These are phyloP conservation scores for Drosophila incognita DNA, from an alignment of 2,888 invertebrate genomes.

Conservation along the genomic window DNA sequence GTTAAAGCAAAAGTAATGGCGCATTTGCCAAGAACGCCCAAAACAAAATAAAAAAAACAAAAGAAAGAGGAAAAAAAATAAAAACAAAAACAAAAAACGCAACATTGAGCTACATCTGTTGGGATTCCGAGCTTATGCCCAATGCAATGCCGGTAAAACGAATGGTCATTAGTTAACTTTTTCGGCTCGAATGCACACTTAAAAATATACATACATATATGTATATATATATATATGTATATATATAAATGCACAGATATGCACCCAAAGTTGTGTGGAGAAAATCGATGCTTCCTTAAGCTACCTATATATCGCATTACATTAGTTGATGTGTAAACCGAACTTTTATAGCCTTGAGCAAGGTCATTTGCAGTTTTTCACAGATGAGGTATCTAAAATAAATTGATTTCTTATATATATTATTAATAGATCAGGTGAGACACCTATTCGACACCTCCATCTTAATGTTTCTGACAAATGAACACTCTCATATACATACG, in stretches of 20 bases:
- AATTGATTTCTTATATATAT: neutral
- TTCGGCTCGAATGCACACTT: slow-evolving; percentile 14
- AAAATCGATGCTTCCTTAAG: neutral
- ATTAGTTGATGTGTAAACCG: neutral
- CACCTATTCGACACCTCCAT: neutral
- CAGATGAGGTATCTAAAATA: neutral
- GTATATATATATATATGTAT: neutral
- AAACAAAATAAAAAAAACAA: neutral
- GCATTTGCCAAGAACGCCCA: slow-evolving; percentile 33
- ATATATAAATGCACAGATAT: neutral
- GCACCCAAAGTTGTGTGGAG: neutral
- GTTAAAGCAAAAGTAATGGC: slow-evolving; percentile 74
- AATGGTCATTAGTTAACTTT: slow-evolving; percentile 57
- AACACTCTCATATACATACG: neutral
- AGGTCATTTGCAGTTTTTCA: neutral
- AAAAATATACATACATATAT: neutral
- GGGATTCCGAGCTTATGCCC: slow-evolving; percentile 21
- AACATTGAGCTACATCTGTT: slow-evolving; percentile 26
- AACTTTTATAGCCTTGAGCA: neutral
- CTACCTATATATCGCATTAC: neutral
- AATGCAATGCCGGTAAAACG: slow-evolving; percentile 35
- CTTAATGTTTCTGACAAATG: neutral
- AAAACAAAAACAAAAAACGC: neutral
- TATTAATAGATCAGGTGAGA: too few species aligned
- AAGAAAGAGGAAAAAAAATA: neutral